Evolutionary conservation across 2,797 vertebrate species (phyloP).

Genomic region (Neopelma chrysocephalum): DNA sequence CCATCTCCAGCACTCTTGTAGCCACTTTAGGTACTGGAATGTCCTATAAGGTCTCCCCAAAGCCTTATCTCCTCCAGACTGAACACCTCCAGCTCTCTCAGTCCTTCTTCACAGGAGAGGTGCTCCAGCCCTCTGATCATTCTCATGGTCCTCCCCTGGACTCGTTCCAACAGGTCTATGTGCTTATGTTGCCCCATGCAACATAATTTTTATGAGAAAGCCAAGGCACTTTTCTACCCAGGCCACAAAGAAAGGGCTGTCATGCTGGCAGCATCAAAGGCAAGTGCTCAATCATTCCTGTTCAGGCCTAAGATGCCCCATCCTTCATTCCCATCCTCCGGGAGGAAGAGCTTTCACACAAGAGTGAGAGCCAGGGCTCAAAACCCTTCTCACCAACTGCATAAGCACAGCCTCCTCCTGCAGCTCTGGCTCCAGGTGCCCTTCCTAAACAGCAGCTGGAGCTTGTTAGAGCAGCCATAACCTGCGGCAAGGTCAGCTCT

Average conservation of each 20-base stretch:
- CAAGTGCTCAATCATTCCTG: neutral
- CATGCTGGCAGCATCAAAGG: neutral
- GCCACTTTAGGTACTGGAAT: neutral
- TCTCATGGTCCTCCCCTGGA: neutral
- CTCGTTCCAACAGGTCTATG: neutral
- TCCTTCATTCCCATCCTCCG: neutral
- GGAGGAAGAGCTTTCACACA: neutral
- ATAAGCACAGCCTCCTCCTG: neutral
- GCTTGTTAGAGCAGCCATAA: neutral
- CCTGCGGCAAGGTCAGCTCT: neutral
- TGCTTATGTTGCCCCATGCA: neutral
- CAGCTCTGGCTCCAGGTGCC: neutral
- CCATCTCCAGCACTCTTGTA: neutral
- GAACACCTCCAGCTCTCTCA: neutral
- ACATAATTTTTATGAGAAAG: neutral
- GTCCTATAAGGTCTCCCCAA: neutral
- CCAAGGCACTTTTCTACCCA: accelerated
- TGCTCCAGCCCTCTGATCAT: neutral
- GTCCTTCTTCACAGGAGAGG: neutral
- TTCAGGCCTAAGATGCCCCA: neutral
- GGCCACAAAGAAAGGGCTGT: neutral
- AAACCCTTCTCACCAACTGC: neutral
- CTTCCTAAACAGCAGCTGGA: neutral
- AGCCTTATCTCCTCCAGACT: neutral
- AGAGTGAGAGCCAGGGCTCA: neutral